Evolutionary conservation across 1,140 invertebrate genomes (phyloP).

Genomic region (Paraescarpia echinospica): DNA sequence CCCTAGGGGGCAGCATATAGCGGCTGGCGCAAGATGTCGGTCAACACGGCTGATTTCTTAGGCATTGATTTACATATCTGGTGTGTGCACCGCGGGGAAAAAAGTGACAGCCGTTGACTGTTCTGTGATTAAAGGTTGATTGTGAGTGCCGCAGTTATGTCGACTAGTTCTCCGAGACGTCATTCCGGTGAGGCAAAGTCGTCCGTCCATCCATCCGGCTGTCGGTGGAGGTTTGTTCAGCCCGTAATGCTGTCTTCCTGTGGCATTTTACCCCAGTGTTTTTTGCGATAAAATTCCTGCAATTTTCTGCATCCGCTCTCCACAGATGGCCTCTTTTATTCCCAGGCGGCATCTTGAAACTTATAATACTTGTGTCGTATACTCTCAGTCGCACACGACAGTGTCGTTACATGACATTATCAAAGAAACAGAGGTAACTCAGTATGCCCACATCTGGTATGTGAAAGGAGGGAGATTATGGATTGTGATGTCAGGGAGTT

Average conservation of each 20-base stretch:
- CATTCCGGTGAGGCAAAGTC: background rate
- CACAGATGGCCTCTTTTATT: background rate
- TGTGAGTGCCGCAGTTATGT: background rate
- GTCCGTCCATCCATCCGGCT: too few species aligned
- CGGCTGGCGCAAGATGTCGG: background rate
- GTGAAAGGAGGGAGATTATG: background rate
- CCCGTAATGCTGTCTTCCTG: background rate
- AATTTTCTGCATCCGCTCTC: background rate
- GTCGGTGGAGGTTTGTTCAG: background rate
- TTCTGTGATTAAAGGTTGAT: background rate
- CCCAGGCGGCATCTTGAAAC: background rate
- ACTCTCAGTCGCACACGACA: background rate
- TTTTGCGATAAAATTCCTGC: background rate
- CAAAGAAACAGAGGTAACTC: background rate
- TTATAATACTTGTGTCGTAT: background rate
- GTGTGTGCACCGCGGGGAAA: background rate
- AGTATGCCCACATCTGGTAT: background rate
- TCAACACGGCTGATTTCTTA: background rate
- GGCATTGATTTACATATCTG: background rate
- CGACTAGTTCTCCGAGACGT: background rate
- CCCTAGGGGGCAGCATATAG: background rate
- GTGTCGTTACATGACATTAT: background rate
- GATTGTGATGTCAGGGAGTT: background rate
- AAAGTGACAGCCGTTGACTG: background rate
- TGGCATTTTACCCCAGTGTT: background rate